Base-by-base conservation (phyloP, 2,888 invertebrate species). In the Abrostola triplasia region DNA sequence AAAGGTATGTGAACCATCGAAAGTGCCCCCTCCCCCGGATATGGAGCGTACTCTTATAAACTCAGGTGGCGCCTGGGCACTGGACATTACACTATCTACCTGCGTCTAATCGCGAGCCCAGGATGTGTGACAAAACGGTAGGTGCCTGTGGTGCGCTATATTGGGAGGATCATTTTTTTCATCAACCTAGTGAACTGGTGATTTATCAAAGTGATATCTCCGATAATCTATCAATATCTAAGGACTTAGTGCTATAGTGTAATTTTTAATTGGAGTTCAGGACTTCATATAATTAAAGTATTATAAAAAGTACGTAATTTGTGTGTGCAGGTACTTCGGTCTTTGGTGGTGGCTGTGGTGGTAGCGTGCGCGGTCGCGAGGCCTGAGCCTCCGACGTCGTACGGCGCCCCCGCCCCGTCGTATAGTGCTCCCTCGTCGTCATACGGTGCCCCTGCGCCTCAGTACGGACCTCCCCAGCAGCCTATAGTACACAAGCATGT, bases 401-500 rank as follows among this genome's bases (percentile, higher is more conserved):
- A 96, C 85, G 95, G 96, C 49, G 95, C 96, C 13, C 96, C 96
- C 8, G 91, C 95, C 9, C 88, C 92, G 5, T 95, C 92, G 2
- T 90, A 90, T 80, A 85, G 87, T 64, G 88, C 94, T 35, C 96
- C 96, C 38, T 84, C 90, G 47, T 87, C 90, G 56, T 90, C 90
- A 44, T 95, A 95, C 80, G 95, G 95, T 11, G 90, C 95, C 0
- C 96, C 96, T 2, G 90, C 95, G 4, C 95, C 96, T 4, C 96
- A 96, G 79, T 97, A 97, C 82, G 97, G 97, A 13, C 95, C 97
- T 7, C 97, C 97, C 0, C 94, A 95, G 70, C 96, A 96, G 65
- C 97, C 97, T 60, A 96, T 97, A 47, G 96, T 98, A 57, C 98
- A 98, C 91, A 98, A 98, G 87, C 98, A 98, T 88, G 98, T 98